A percentile compares a stretch with the other conserved stretches of the same genome.
Evolutionary conservation across 2,113 vertebrate species (phyloP).

Genomic region (Callipepla squamata): DNA sequence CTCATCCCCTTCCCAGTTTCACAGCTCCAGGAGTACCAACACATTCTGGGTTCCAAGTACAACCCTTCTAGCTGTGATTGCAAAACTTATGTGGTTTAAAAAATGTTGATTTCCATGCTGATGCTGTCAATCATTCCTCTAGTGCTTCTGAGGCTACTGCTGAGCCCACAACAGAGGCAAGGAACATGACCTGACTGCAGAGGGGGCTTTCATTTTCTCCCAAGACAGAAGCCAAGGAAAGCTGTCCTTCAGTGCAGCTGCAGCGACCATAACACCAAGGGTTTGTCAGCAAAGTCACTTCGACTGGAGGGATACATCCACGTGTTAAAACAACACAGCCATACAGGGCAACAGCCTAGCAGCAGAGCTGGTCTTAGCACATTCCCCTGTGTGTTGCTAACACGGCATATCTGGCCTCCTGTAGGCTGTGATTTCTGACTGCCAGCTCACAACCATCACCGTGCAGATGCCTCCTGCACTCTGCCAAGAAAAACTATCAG

Average conservation of each 20-base stretch:
- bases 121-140: neutral
- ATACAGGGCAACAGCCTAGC: neutral
- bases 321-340: neutral
- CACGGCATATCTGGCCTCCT: neutral
- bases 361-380: neutral
- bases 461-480: neutral
- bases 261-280: neutral
- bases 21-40: neutral
- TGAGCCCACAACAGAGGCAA: neutral
- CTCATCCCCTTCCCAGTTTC: neutral
- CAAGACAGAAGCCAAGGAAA: neutral
- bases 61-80: neutral
- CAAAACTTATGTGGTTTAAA: neutral
- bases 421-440: neutral
- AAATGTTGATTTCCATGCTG: neutral
- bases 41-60: neutral
- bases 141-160: neutral
- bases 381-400: neutral
- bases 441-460: neutral
- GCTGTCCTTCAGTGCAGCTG: neutral
- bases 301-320: neutral
- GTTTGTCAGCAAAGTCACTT: neutral
- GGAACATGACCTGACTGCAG: accelerated
- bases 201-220: neutral
- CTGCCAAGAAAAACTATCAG: neutral